phyloP scores from a whole-genome alignment of 2,797 vertebrate species.

The Pogonophryne albipinna region DNA sequence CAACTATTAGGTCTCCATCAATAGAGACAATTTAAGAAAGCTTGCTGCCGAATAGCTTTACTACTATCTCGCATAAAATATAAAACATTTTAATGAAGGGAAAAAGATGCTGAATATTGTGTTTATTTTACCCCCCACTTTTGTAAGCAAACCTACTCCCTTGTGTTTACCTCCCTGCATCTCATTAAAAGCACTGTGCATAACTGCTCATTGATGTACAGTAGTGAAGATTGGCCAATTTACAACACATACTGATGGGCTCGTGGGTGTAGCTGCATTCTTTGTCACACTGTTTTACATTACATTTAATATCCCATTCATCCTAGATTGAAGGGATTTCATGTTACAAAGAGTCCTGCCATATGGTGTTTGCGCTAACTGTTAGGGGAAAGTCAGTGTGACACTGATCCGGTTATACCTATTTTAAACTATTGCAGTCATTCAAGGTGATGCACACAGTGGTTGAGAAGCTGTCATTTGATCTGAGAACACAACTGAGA shows the following conservation, averaged over 20 bases:
- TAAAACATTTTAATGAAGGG: neutral
- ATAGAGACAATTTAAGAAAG: neutral
- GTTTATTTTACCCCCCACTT: neutral
- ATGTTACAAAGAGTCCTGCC: conserved; percentile 46
- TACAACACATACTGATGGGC: conserved; percentile 39
- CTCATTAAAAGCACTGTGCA: neutral
- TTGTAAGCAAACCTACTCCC: neutral
- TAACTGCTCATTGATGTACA: conserved; percentile 13
- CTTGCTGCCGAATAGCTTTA: neutral
- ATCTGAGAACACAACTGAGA: conserved; percentile 25
- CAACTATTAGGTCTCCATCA: neutral
- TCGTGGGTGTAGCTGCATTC: conserved; percentile 11
- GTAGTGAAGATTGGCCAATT: conserved; percentile 26
- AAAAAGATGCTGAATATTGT: neutral
- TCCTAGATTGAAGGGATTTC: conserved; percentile 54
- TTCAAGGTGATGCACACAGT: conserved; percentile 49
- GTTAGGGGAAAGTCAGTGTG: conserved; percentile 34
- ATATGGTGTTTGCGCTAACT: conserved; percentile 64
- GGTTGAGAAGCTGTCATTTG: conserved; percentile 37
- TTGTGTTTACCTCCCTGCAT: neutral
- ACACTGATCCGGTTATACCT: conserved; percentile 27
- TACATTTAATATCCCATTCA: conserved; percentile 29
- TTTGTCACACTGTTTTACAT: conserved; percentile 29
- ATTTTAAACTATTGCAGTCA: conserved; percentile 47
- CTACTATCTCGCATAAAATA: neutral